Evolutionary conservation across 1,140 invertebrate genomes (phyloP), one percentile per base, ranked within the genome.

Genomic region (Araneus ventricosus): DNA sequence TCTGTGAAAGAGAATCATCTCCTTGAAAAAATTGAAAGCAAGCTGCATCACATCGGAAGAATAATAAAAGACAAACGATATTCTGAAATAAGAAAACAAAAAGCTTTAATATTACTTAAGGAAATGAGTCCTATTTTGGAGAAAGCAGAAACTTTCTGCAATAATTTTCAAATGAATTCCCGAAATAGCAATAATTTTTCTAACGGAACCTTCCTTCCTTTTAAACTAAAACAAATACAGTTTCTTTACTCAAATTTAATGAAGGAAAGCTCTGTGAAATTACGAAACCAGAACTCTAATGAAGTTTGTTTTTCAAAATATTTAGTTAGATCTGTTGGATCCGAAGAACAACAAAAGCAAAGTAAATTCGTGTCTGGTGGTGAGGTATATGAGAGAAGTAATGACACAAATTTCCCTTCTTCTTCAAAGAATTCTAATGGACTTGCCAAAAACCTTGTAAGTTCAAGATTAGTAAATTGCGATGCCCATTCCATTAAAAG

Each of bases 1-100:
- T 34, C 2, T 63, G 45, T 84, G 17, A 91, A 91, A 63, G 80
- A 84, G 27, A 63, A 91, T 41, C 39, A 27, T 41, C 39, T 91
- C 34, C 79, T 91, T 0, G 79, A 84, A 61, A 41, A 91, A 91
- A 84, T 91, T 63, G 79, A 91, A 63, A 27, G 7, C 41, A 91
- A 67, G 2, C 79, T 91, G 4, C 39, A n/a, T 41, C 41, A 41
- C 20, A 61, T 91, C 27, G n/a, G 59, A 41, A 52, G 7, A 75
- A 30, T 75, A n/a, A 22, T 90, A 17, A 80, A 79, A 59, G 30
- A n/a, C 7, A 59, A 59, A 37, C 70, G 10, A 6, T 45, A 37
- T 52, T 34, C 67, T 4, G 17, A 14, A 24, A 14, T 14, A n/a
- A 80, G 30, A 10, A 52, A 45, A 17, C 8, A 52, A 20, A 14